Percentiles rank a stretch among this genome's conserved stretches.
These are phyloP conservation scores for Siniperca undulata DNA, from an alignment of 2,797 vertebrate species.

Conservation along the genomic window DNA sequence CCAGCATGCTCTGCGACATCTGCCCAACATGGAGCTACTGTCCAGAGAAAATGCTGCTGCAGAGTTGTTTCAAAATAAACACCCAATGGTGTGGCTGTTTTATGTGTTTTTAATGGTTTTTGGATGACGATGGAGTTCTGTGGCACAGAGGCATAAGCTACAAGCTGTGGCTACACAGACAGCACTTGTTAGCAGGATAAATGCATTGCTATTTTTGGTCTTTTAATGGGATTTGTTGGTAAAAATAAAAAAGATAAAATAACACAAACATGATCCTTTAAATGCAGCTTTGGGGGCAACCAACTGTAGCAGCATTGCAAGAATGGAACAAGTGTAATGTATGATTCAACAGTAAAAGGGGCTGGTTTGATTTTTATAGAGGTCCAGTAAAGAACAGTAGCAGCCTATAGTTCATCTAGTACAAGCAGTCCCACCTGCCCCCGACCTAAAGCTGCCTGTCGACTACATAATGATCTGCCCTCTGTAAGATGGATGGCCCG, in stretches of 20 bases:
- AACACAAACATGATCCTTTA: slow-evolving; percentile 23
- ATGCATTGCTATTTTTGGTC: slow-evolving; percentile 43
- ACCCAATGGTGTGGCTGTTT: slow-evolving; percentile 33
- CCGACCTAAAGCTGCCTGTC: slow-evolving; percentile 79
- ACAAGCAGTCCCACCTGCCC: slow-evolving; percentile 75
- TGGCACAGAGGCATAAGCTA: slow-evolving; percentile 41
- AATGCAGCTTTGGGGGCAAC: slow-evolving; percentile 39
- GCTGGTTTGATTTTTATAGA: slow-evolving; percentile 57
- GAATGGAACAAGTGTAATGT: slow-evolving; percentile 35
- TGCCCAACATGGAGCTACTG: slow-evolving; percentile 23
- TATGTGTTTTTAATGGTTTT: slow-evolving; percentile 60
- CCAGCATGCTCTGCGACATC: slow-evolving; percentile 19
- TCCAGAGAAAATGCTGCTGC: slow-evolving; percentile 38
- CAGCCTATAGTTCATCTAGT: slow-evolving; percentile 72
- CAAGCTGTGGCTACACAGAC: slow-evolving; percentile 37
- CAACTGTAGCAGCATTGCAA: slow-evolving; percentile 41
- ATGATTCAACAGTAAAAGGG: slow-evolving; percentile 47
- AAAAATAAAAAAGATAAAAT: slow-evolving; percentile 32
- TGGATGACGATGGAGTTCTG: slow-evolving; percentile 35
- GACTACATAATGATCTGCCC: slow-evolving; percentile 84
- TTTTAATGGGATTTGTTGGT: slow-evolving; percentile 38
- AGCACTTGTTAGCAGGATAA: slow-evolving; percentile 53
- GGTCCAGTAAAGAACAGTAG: slow-evolving; percentile 69
- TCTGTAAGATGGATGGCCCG: slow-evolving; percentile 83
- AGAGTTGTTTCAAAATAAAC: slow-evolving; percentile 41